phyloP scores from a whole-genome alignment of 2,113 vertebrate species.

The Chitala chitala region DNA sequence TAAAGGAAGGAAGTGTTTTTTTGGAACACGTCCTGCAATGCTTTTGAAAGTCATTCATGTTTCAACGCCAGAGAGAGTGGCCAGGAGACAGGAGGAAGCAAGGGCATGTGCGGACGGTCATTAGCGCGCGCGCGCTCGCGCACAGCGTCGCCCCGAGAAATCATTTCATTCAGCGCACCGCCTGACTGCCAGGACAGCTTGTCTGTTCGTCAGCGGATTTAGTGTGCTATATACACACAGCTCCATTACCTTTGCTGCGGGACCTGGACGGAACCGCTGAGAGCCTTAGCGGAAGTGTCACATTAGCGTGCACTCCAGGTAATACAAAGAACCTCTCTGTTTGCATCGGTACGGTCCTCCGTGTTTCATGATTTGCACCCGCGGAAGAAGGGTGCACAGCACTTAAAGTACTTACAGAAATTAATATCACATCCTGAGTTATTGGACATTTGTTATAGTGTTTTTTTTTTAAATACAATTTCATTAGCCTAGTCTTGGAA shows the following conservation, averaged over 20 bases:
- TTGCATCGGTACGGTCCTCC: slow-evolving; percentile 50
- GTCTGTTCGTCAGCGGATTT: slow-evolving; percentile 32
- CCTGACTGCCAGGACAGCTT: slow-evolving; percentile 46
- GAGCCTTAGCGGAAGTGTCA: slow-evolving; percentile 17
- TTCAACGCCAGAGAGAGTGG: slow-evolving; percentile 44
- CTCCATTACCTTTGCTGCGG: slow-evolving; percentile 15
- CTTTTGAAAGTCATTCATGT: slow-evolving; percentile 53
- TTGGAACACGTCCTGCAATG: slow-evolving; percentile 45
- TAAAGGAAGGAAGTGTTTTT: slow-evolving; percentile 41
- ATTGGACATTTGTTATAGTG: slow-evolving; percentile 63
- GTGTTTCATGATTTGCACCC: slow-evolving; percentile 62
- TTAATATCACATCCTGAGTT: slow-evolving; percentile 55
- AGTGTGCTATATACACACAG: slow-evolving; percentile 34
- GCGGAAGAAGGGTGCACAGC: slow-evolving; percentile 55
- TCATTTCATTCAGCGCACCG: too few relatives aligned
- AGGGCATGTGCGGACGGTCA: slow-evolving; percentile 57
- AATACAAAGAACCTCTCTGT: slow-evolving; percentile 23
- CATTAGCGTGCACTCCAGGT: slow-evolving; percentile 30
- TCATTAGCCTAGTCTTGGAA: slow-evolving; percentile 65
- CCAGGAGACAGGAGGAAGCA: slow-evolving; percentile 43
- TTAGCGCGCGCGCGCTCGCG: slow-evolving; percentile 45
- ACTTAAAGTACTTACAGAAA: slow-evolving; percentile 60
- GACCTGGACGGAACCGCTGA: not conserved
- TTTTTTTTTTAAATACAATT: slow-evolving; percentile 62
- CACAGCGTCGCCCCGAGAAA: slow-evolving; percentile 38